Evolutionary conservation across 2,797 vertebrate genomes (phyloP), one percentile per base, ranked within the genome.

Genomic region (Austrolebias charrua): DNA sequence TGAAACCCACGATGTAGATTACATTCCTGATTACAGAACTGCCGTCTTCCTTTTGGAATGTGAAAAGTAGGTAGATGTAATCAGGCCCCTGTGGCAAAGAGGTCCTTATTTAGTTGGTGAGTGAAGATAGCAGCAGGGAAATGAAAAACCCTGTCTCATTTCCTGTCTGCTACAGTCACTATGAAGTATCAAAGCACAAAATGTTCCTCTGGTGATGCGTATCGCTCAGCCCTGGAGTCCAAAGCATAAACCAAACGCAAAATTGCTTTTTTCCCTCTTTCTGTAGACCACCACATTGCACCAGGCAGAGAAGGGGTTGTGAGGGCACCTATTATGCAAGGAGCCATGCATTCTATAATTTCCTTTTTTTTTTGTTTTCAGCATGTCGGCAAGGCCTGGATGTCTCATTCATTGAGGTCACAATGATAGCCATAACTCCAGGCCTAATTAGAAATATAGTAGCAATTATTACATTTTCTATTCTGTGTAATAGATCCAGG

Each of bases 91-190:
- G 71, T 82, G 80, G 87, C 66, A 89, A 88, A 84, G 59, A 81
- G 82, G 72, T 70, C 78, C 80, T 87, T 83, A 89, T 93, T 92
- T 85, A 88, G 87, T 91, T 90, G 87, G 86, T 66, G 83, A 79
- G 82, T 55, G 80, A 71, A 88, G 88, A 91, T 88, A 89, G 86
- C 73, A 71, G 74, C 76, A 75, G 84, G 90, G 91, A 93, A 93
- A 94, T 93, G 92, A 93, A 93, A 93, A 92, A 87, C 64, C 83
- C 66, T 55, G 71, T 89, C 89, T 92, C 89, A 93, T 94, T 93
- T 94, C 93, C 92, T 92, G 91, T 78, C 84, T 66, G 79, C 88
- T 82, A 78, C 73, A 76, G 84, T 59, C 51, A 62, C 85, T 59
- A 77, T 78, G 73, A 84, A 84, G 81, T 75, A 85, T 85, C 81